phyloP scores from a whole-genome alignment of 1,140 invertebrate genomes.

The Chironomus striatipennis region DNA sequence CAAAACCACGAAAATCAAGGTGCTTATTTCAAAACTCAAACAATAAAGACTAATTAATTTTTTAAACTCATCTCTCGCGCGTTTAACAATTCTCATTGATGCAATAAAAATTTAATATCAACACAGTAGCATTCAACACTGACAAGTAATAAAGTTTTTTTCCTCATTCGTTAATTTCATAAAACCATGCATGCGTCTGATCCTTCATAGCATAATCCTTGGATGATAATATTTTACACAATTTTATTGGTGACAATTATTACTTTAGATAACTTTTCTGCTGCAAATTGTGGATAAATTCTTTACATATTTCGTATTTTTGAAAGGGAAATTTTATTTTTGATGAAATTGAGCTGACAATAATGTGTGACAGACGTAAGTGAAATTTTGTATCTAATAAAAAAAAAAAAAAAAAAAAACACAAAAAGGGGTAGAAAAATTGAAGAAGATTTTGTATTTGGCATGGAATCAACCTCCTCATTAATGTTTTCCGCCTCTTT shows the following conservation, averaged over 20 bases:
- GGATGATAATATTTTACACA: slow-evolving; percentile 13
- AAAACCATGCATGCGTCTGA: background rate
- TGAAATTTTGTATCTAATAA: background rate
- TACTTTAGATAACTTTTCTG: background rate
- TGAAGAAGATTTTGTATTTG: background rate
- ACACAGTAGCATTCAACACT: no score
- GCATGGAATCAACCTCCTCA: background rate
- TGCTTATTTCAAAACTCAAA: no score
- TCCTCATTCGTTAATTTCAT: background rate
- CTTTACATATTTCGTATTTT: background rate
- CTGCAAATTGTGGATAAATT: background rate
- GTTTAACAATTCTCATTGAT: no score
- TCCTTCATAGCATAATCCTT: slow-evolving; percentile 1
- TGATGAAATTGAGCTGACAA: background rate
- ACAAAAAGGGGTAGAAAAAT: background rate
- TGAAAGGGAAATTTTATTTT: background rate
- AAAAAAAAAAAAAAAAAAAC: background rate
- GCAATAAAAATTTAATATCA: no score
- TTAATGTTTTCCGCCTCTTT: background rate
- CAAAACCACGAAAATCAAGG: no score
- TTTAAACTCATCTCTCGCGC: no score
- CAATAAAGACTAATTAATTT: no score
- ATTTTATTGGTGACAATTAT: slow-evolving; percentile 22
- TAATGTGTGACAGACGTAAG: background rate
- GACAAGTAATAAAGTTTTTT: background rate